Evolutionary conservation across 2,797 vertebrate genomes (phyloP).

Genomic region (Eidolon dupreanum): DNA sequence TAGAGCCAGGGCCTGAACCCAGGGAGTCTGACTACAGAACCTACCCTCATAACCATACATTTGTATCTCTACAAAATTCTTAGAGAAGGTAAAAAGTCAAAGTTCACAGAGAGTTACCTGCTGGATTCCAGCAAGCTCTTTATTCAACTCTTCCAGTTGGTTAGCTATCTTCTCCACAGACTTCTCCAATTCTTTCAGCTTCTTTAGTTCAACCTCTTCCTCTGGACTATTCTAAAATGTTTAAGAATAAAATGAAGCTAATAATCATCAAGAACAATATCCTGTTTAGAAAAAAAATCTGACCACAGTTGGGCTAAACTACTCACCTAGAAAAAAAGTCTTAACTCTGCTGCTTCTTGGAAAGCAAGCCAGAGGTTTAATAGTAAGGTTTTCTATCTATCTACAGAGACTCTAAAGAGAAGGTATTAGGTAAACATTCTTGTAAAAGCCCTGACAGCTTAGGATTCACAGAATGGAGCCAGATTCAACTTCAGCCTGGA

Average conservation of each 20-base stretch:
- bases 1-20: background rate
- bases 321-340: background rate
- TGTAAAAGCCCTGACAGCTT: background rate
- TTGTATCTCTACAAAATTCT: background rate
- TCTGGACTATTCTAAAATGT: slow-evolving; percentile 93
- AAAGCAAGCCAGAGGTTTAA: slow-evolving; percentile 17
- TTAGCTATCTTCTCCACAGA: slow-evolving; percentile 93
- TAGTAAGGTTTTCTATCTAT: background rate
- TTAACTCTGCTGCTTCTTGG: background rate
- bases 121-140: slow-evolving; percentile 94
- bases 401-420: slow-evolving; percentile 1
- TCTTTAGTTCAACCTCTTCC: slow-evolving; percentile 96
- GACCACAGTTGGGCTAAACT: background rate
- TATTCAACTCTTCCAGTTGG: slow-evolving; percentile 94
- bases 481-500: background rate
- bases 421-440: background rate
- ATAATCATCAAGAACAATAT: slow-evolving; percentile 11
- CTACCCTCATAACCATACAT: background rate
- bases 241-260: slow-evolving; percentile 62
- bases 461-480: background rate
- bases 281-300: background rate
- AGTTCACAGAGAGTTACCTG: slow-evolving; percentile 88
- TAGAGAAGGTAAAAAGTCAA: background rate
- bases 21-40: background rate
- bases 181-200: slow-evolving; percentile 96